A percentile compares a stretch with the other conserved stretches of the same genome.
Conservation (phyloP, 2,888 invertebrate species). For the Aelia acuminata region DNA sequence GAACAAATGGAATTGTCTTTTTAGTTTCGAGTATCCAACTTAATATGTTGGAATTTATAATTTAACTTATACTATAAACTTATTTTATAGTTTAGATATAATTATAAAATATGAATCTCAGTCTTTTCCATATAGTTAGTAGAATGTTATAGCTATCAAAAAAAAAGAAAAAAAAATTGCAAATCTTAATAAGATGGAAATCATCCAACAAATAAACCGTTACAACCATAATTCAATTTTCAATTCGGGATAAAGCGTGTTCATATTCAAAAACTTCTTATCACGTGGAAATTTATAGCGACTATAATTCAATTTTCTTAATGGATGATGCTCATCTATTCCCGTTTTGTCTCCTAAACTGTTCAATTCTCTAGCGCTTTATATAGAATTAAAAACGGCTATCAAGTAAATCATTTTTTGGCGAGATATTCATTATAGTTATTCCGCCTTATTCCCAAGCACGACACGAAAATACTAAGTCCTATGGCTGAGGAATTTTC, state of each 20-base stretch:
- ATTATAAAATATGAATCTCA: too few species aligned
- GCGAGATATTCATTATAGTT: slow-evolving; percentile 10
- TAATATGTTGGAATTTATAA: too few species aligned
- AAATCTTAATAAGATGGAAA: slow-evolving; percentile 14
- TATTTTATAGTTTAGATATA: too few species aligned
- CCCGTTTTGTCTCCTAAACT: neutral
- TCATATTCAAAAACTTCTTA: slow-evolving; percentile 1
- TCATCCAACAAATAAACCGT: neutral
- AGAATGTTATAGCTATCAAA: neutral
- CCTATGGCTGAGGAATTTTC: neutral
- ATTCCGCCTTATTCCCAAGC: neutral
- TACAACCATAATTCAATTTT: slow-evolving; percentile 28
- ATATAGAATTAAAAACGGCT: neutral
- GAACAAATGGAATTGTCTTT: too few species aligned
- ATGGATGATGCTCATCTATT: neutral
- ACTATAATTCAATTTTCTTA: neutral
- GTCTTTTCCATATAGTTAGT: too few species aligned
- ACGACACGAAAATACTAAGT: neutral
- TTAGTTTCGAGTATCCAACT: too few species aligned
- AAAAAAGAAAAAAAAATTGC: neutral
- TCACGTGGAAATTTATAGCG: neutral
- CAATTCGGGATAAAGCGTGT: neutral
- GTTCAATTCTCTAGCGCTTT: neutral
- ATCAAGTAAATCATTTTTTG: neutral
- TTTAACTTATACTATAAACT: too few species aligned